phyloP scores from a whole-genome alignment of 2,797 vertebrate genomes.

The Dendrocincla tyrannina region DNA sequence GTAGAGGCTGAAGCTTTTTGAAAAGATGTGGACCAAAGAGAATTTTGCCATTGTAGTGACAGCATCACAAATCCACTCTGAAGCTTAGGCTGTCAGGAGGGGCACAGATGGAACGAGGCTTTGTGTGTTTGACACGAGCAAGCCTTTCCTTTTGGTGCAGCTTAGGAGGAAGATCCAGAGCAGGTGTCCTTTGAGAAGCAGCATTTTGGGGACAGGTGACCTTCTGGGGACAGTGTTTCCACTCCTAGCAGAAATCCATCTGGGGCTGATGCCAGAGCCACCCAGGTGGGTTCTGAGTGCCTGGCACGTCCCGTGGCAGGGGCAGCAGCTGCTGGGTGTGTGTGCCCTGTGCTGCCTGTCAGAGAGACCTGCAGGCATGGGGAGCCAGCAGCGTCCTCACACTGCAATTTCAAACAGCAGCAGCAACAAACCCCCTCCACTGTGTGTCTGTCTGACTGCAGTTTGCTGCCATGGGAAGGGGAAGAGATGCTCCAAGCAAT shows the following conservation, averaged over 20 bases:
- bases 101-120: not conserved
- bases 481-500: not conserved
- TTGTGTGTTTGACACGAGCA: not conserved
- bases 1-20: not conserved
- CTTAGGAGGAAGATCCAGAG: not conserved
- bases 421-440: not conserved
- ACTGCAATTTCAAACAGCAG: not conserved
- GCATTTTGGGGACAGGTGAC: not conserved
- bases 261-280: slow-evolving; percentile 24
- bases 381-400: not conserved
- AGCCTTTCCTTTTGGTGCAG: not conserved
- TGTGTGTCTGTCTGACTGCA: not conserved
- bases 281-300: fast-evolving
- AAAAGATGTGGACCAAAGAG: not conserved
- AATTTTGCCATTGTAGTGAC: not conserved
- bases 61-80: not conserved
- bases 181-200: not conserved
- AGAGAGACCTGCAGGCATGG: fast-evolving
- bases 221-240: not conserved
- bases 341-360: not conserved
- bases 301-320: fast-evolving
- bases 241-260: not conserved
- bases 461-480: not conserved
- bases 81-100: not conserved
- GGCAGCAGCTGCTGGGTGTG: not conserved